Base-by-base conservation (phyloP, 2,888 invertebrate genomes). In the Himalopsyche japonica region DNA sequence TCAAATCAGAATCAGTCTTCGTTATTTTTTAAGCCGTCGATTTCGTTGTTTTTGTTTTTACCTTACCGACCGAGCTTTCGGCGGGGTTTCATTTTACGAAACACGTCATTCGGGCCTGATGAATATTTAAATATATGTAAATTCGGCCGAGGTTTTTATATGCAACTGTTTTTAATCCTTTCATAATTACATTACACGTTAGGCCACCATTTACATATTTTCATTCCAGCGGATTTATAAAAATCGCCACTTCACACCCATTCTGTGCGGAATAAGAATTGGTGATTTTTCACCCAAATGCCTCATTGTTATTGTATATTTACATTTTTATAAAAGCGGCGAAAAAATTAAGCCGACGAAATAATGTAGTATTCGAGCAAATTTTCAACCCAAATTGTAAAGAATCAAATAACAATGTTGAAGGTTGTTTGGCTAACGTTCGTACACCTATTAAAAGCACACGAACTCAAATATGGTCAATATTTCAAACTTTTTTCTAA, bases 171-270 rank as follows among this genome's bases (percentile, higher is more conserved):
- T 82, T 85, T 84, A 86, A 86, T 86, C 84, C 82, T 81, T 86
- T 82, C 86, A 82, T 86, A 84, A 86, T 86, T 84, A 80, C 86
- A 64, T 84, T 82, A 79, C 86, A 82, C 86, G 86, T 86, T 82
- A 85, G 76, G 57, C 77, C 24, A 37, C 2, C 27, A 78, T 78
- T 77, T 49, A 78, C 49, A 76, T 43, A 43, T 82, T 82, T 77
- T 82, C 47, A 81, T 81, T 57, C 27, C 32, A 24, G 15, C 79
- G 70, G 49, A 84, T 84, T 84, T 82, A 82, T 76, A 70, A 70
- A 70, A 70, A 70, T 27, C 27, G 15, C 70, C 57, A 20, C 80
- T 84, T 84, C 78, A 24, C 78, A 78, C 47, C 47, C 83, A 83
- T 79, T 79, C 79, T 79, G 78, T 79, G 79, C 15, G 20, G 18